Evolutionary conservation across 2,888 invertebrate species (phyloP).

Genomic region (Cheiracanthium punctorium): DNA sequence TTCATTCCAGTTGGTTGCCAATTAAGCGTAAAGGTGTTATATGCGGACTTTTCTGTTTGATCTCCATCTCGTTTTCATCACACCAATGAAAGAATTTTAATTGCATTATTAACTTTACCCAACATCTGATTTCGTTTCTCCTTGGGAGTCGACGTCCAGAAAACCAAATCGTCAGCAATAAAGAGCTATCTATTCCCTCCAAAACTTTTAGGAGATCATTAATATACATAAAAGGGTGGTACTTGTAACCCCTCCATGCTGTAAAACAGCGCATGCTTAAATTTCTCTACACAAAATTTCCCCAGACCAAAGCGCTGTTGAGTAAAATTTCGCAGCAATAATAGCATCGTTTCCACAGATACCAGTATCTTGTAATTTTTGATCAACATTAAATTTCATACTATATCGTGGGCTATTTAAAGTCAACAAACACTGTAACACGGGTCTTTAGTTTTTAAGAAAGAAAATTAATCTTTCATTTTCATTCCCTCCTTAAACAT

Average conservation of each 20-base stretch:
- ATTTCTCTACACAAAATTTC: too few relatives aligned
- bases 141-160: neutral
- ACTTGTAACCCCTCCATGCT: neutral
- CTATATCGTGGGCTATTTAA: too few relatives aligned
- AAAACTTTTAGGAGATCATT: neutral
- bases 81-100: neutral
- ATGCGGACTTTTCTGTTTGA: neutral
- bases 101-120: too few relatives aligned
- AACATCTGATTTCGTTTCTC: neutral
- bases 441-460: too few relatives aligned
- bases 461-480: constrained; percentile 6
- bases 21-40: neutral
- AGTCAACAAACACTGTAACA: too few relatives aligned
- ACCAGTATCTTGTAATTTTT: too few relatives aligned
- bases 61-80: neutral
- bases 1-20: neutral
- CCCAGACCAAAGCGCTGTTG: too few relatives aligned
- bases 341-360: too few relatives aligned
- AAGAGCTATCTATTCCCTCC: neutral
- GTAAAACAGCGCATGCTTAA: neutral
- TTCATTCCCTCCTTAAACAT: neutral
- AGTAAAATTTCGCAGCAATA: too few relatives aligned
- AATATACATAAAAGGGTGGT: neutral
- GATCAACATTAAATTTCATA: too few relatives aligned
- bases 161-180: neutral